A percentile compares a stretch with the other conserved stretches of the same genome.
phyloP scores from a whole-genome alignment of 2,888 invertebrate genomes.

The Acleris literana region DNA sequence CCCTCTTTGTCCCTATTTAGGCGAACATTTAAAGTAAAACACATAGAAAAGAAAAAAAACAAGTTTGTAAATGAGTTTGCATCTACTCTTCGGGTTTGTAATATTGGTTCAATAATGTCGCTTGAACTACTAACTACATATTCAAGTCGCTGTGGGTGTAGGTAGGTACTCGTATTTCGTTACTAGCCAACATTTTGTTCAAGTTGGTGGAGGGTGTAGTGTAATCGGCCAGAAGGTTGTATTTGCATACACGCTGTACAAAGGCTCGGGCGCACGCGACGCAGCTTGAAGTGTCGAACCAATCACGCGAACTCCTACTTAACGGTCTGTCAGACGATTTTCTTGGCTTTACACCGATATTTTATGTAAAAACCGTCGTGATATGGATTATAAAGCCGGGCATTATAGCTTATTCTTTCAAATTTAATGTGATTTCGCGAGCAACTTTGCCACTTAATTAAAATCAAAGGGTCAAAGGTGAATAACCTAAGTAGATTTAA shows the following conservation, averaged over 20 bases:
- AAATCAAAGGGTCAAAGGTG: neutral
- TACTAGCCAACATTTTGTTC: constrained; percentile 6
- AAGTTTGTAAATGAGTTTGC: too few relatives aligned
- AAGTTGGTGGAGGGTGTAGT: constrained; percentile 13
- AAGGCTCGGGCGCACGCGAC: constrained; percentile 45
- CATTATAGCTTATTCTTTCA: constrained; percentile 9
- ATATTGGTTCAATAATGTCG: too few relatives aligned
- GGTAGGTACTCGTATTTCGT: constrained; percentile 9
- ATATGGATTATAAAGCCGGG: constrained; percentile 22
- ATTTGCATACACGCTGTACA: constrained; percentile 47
- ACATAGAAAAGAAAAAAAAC: too few relatives aligned
- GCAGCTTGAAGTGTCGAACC: constrained; percentile 28
- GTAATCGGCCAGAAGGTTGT: constrained; percentile 41
- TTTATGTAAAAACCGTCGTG: constrained; percentile 40
- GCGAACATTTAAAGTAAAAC: too few relatives aligned
- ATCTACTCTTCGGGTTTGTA: too few relatives aligned
- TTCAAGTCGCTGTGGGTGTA: neutral
- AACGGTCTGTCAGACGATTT: constrained; percentile 43
- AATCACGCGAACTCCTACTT: constrained; percentile 54
- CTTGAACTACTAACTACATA: neutral
- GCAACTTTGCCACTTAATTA: constrained; percentile 1
- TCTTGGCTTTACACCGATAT: constrained; percentile 39
- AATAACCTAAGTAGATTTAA: neutral
- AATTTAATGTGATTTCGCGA: constrained; percentile 8
- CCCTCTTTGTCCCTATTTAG: too few relatives aligned